Percentiles rank a stretch among this genome's conserved stretches.
Conservation (phyloP, 2,888 invertebrate species). For the Scaptomyza tumidula region DNA sequence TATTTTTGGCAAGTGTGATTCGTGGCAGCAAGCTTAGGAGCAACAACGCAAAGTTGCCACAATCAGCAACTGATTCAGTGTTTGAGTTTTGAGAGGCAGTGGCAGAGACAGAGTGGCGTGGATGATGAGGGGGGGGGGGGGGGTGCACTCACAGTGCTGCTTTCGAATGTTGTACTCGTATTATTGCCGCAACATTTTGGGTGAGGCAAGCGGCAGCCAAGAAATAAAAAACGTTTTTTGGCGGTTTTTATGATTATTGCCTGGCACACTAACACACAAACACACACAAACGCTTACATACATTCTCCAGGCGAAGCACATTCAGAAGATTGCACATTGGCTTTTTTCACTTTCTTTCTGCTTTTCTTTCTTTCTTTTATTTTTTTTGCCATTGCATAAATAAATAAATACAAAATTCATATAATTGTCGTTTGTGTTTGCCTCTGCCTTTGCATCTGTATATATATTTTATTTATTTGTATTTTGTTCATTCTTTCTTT, state of each 20-base stretch:
- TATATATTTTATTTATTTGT: constrained; percentile 15
- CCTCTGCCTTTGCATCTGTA: constrained; percentile 5
- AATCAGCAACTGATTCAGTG: constrained; percentile 31
- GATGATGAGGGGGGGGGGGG: background rate
- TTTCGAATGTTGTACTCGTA: constrained; percentile 36
- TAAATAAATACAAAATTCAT: constrained; percentile 52
- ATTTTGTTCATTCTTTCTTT: background rate
- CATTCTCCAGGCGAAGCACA: constrained; percentile 7
- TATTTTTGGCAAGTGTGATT: background rate
- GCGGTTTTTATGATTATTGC: constrained; percentile 78
- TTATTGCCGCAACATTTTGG: constrained; percentile 71
- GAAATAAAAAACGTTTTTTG: constrained; percentile 32
- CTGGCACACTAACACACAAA: constrained; percentile 35
- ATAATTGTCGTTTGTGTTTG: constrained; percentile 40
- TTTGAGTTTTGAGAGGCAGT: constrained; percentile 11
- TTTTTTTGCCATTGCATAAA: constrained; percentile 60
- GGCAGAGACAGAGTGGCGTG: background rate
- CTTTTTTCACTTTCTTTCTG: constrained; percentile 11
- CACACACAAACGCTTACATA: constrained; percentile 1
- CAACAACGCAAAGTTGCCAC: constrained; percentile 4
- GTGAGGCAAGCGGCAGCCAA: constrained; percentile 25
- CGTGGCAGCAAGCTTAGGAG: too few relatives aligned
- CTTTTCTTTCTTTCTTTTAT: constrained; percentile 15
- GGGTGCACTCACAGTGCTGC: background rate
- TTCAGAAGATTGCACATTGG: constrained; percentile 68